Base-by-base conservation (phyloP, 2,797 vertebrate species). In the Tinamus major region DNA sequence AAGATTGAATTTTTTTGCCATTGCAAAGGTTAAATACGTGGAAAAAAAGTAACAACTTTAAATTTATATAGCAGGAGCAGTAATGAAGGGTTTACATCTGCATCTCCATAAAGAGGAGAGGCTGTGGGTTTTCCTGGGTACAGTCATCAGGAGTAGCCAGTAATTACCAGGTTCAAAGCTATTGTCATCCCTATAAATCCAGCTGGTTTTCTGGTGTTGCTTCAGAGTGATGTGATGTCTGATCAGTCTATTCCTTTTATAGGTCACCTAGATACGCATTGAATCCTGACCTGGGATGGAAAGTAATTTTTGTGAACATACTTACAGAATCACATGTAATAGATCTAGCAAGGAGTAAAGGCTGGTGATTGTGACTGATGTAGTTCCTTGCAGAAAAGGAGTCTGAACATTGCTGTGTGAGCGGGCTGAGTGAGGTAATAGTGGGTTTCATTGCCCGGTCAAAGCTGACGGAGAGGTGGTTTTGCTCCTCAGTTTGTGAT, bases 41-140 rank as follows among this genome's bases (percentile, higher is more conserved):
- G 87, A 85, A 91, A 92, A 90, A 49, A 39, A 70, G 29, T 4
- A 17, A 29, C 48, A 49, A 49, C 23, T 49, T 26, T 49, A 49
- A 49, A 49, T 82, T 82, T 89, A 59, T 87, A 58, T 68, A 87
- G 76, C 53, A 93, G 75, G 64, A 89, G 35, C 71, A 83, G 77
- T 93, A 94, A 96, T 96, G 79, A 93, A 61, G 44, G 91, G 87
- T 87, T 95, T 96, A 74, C 37, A 53, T 92, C 58, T 92, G 44
- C 48, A 92, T 26, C 76, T 89, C 26, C 20, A 7, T 56, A 62
- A 71, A 42, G 72, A 87, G 76, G 44, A 72, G 72, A 93, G 37
- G 37, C 83, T 95, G 86, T 85, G 94, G 92, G 53, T 95, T 95
- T 87, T 89, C 63, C 39, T 80, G 18, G 65, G 79, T 91, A 65